Evolutionary conservation across 2,113 vertebrate genomes (phyloP).

Genomic region (Python bivittatus): DNA sequence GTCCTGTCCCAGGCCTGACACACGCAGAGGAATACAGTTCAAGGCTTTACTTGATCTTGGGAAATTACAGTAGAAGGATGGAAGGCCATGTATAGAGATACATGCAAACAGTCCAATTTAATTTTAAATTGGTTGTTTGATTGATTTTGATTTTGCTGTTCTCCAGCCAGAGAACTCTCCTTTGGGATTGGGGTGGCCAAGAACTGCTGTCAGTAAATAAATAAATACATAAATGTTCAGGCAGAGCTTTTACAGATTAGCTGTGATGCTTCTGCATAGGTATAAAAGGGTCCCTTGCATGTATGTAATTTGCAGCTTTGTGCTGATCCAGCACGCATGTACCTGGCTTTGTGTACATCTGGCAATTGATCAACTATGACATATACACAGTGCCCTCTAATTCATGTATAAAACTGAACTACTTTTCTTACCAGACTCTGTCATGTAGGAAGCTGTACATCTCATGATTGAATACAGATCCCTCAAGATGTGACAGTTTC

Average conservation of each 20-base stretch:
- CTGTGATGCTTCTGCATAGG: not conserved
- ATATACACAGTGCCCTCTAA: not conserved
- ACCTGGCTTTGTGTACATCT: not conserved
- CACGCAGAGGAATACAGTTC: not conserved
- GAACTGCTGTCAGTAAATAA: not conserved
- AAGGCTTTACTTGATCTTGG: not conserved
- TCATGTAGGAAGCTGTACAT: not conserved
- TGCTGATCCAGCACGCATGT: not conserved
- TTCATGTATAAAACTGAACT: not conserved
- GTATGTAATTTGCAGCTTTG: not conserved
- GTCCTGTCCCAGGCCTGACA: not conserved
- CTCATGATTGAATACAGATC: not conserved
- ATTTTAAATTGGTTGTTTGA: not conserved
- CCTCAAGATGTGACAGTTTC: not conserved
- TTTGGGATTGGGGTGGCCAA: not conserved
- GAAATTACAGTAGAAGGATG: not conserved
- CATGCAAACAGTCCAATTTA: too few relatives aligned
- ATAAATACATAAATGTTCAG: not conserved
- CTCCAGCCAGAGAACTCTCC: not conserved
- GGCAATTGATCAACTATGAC: not conserved
- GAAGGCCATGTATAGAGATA: too few relatives aligned
- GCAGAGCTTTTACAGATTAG: not conserved
- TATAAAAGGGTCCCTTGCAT: not conserved
- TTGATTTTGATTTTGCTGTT: not conserved
- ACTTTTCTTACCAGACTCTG: not conserved